phyloP scores from a whole-genome alignment of 2,888 invertebrate genomes.

The Cosmia trapezina region DNA sequence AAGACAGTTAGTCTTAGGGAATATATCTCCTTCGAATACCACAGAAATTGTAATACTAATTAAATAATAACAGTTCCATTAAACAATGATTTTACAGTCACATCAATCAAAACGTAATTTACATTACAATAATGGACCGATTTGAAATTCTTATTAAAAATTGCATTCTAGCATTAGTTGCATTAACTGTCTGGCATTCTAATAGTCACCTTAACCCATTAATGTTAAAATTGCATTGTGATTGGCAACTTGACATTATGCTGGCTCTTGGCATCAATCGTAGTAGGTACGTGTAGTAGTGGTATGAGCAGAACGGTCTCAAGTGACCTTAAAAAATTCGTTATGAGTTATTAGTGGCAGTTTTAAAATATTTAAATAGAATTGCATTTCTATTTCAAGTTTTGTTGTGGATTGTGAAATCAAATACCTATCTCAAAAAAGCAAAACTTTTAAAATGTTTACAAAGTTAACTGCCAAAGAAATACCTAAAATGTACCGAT shows the following conservation, averaged over 20 bases:
- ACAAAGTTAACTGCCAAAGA: background rate
- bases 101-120: slow-evolving; percentile 29
- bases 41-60: background rate
- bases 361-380: slow-evolving; percentile 11
- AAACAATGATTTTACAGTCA: slow-evolving; percentile 10
- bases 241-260: slow-evolving; percentile 63
- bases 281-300: slow-evolving; percentile 22
- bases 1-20: background rate
- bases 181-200: slow-evolving; percentile 50
- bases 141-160: slow-evolving; percentile 40
- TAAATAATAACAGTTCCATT: background rate
- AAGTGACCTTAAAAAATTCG: slow-evolving; percentile 56
- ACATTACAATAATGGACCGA: slow-evolving; percentile 14
- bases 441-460: background rate
- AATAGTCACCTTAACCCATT: slow-evolving; percentile 64
- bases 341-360: slow-evolving; percentile 39
- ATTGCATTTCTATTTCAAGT: background rate
- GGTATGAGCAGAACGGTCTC: slow-evolving; percentile 27
- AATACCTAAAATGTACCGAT: background rate
- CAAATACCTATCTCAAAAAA: background rate
- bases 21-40: background rate
- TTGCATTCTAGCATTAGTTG: slow-evolving; percentile 43
- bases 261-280: slow-evolving; percentile 47
- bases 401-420: slow-evolving; percentile 9
- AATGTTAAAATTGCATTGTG: slow-evolving; percentile 60